Conservation (phyloP, 2,113 vertebrate genomes). For the Phoxinus phoxinus region DNA sequence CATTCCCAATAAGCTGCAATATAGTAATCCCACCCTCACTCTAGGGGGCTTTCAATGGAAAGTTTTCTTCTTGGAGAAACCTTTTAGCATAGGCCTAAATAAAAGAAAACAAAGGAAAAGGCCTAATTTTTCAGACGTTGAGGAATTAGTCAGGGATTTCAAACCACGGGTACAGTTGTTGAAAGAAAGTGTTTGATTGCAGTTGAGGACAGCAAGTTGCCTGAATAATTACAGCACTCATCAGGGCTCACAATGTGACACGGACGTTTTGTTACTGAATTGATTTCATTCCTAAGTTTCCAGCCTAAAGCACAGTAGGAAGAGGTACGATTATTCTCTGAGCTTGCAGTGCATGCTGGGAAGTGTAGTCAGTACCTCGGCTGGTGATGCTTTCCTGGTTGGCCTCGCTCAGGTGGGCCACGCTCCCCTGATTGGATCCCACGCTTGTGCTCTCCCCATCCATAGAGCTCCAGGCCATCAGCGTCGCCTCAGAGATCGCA, state of each 20-base stretch:
- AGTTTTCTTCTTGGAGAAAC: background rate
- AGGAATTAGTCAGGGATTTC: background rate
- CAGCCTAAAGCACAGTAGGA: background rate
- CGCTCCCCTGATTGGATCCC: conserved; percentile 92
- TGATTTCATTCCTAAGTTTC: background rate
- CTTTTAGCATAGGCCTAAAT: background rate
- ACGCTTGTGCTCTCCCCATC: conserved; percentile 93
- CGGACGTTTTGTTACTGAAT: background rate
- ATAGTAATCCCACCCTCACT: background rate
- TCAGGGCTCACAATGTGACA: background rate
- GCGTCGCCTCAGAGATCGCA: conserved; percentile 94
- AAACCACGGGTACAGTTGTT: background rate
- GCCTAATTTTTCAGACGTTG: background rate
- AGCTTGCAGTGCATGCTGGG: background rate
- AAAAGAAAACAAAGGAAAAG: conserved; percentile 1
- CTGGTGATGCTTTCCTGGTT: conserved; percentile 91
- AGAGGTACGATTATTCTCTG: background rate
- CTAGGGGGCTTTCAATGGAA: background rate
- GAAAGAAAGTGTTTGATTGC: background rate
- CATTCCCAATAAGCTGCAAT: conserved; percentile 10
- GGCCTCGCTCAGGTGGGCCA: conserved; percentile 90
- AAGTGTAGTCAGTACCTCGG: conserved; percentile 69
- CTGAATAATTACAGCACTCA: background rate
- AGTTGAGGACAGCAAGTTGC: background rate
- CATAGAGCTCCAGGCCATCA: conserved; percentile 96